Base-by-base conservation (phyloP, 1,140 invertebrate species). In the Drosophila watanabei region DNA sequence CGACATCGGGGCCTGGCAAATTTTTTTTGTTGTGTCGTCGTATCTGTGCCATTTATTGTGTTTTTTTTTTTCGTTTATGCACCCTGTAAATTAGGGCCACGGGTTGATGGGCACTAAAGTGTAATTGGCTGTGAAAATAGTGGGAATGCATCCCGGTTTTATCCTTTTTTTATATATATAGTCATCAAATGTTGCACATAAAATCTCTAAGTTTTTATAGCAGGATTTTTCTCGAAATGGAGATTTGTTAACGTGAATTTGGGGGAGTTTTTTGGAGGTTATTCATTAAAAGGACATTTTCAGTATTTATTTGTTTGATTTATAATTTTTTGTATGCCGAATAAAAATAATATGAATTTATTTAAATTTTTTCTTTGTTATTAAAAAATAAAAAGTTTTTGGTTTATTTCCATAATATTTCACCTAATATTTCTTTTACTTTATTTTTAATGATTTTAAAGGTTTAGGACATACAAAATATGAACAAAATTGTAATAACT, bases 41-140 rank as follows among this genome's bases (percentile, higher is more conserved):
- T 79, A 75, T 78, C 75, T 70, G 64, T 79, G 75, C 32, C 75
- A 78, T 78, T 69, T 78, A 62, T 78, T 78, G 45, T 68, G 63
- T 66, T 66, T 82, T 75, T 85, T 66, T 66, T 75, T 61, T 79
- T 24, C 64, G 65, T 72, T 66, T 49, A 41, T 61, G 49, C 51
- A 56, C 60, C 51, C 63, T 61, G 57, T 51, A 73, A 61, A 45
- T n/a, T 41, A 48, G 68, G 69, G 24, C 10, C 11, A 41, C 39
- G 66, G 66, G 37, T 41, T 33, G 37, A 51, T 60, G 20, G 20
- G 37, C 18, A n/a, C 43, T 18, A 24, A 33, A 43, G 68, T 56
- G 18, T 56, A 45, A 32, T 18, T 14, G 52, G 18, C 30, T 39
- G 54, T 57, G 54, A 57, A 57, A 57, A 57, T 28, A 57, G 54